These are phyloP conservation scores for Monopis laevigella DNA, from an alignment of 2,888 invertebrate genomes.

Conservation along the genomic window DNA sequence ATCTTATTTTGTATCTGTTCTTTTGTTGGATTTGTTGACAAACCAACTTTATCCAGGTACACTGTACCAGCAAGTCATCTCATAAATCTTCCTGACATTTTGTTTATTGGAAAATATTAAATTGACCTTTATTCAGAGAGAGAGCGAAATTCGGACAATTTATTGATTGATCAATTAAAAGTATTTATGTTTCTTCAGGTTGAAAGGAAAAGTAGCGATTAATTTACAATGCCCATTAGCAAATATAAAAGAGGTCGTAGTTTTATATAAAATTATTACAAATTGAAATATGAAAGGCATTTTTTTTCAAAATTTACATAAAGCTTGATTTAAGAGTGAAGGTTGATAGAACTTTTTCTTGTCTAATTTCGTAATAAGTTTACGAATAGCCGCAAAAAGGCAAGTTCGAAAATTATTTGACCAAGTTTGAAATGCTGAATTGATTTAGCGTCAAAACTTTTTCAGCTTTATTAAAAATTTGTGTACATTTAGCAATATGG, in stretches of 20 bases:
- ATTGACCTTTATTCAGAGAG: too few species aligned
- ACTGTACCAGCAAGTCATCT: too few species aligned
- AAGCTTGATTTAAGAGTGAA: constrained; percentile 10
- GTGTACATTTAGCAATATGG: too few species aligned
- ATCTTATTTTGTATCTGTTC: constrained; percentile 6
- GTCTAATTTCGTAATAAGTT: constrained; percentile 9
- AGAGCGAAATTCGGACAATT: too few species aligned
- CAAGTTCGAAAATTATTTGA: constrained; percentile 10
- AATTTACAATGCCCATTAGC: too few species aligned
- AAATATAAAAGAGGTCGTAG: too few species aligned
- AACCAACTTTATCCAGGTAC: constrained; percentile 1
- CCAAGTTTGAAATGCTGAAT: constrained; percentile 8
- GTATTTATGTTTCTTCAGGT: too few species aligned
- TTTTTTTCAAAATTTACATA: constrained; percentile 8
- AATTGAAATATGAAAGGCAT: constrained; percentile 8
- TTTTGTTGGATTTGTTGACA: constrained; percentile 8
- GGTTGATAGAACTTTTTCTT: constrained; percentile 8
- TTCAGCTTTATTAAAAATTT: not conserved
- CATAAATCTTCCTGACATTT: too few species aligned
- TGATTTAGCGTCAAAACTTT: constrained; percentile 1
- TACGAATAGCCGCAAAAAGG: constrained; percentile 8
- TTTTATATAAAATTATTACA: constrained; percentile 1
- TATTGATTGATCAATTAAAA: too few species aligned
- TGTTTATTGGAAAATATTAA: too few species aligned
- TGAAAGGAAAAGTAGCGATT: too few species aligned